These are phyloP conservation scores for Podotricha telesiphe DNA, from an alignment of 2,888 invertebrate genomes.

Conservation along the genomic window DNA sequence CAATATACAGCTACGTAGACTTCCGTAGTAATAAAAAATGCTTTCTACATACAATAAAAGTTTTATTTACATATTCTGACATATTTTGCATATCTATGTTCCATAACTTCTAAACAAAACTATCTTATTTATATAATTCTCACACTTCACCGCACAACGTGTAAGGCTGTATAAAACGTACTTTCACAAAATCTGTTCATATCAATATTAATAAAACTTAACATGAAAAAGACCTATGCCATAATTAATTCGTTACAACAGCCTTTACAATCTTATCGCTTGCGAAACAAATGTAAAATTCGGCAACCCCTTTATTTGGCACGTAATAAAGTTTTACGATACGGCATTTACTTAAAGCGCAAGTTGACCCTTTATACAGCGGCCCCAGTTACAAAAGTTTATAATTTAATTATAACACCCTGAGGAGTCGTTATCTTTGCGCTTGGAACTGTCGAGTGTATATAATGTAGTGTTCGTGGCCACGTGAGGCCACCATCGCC, in stretches of 20 bases:
- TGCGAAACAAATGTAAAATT: slow-evolving; percentile 72
- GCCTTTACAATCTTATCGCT: slow-evolving; percentile 66
- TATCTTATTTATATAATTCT: background rate
- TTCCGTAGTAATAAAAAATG: too few relatives aligned
- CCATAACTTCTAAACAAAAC: too few relatives aligned
- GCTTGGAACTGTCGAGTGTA: slow-evolving; percentile 46
- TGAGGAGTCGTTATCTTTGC: slow-evolving; percentile 66
- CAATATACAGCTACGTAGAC: too few relatives aligned
- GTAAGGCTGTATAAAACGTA: background rate
- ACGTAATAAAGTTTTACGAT: slow-evolving; percentile 81
- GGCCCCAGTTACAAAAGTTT: slow-evolving; percentile 69
- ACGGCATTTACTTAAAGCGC: slow-evolving; percentile 74
- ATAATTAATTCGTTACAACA: slow-evolving; percentile 56
- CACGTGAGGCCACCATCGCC: background rate
- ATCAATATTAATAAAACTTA: slow-evolving; percentile 11
- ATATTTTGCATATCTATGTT: too few relatives aligned
- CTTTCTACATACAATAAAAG: too few relatives aligned
- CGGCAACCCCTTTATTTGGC: slow-evolving; percentile 80
- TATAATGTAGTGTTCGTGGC: slow-evolving; percentile 43
- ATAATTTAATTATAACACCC: slow-evolving; percentile 83
- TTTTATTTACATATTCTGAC: too few relatives aligned
- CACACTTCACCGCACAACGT: background rate
- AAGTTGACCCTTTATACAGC: slow-evolving; percentile 72
- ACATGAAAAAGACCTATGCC: slow-evolving; percentile 7
- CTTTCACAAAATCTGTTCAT: background rate